Evolutionary conservation across 2,888 invertebrate genomes (phyloP).

Genomic region (Athalia cordata): DNA sequence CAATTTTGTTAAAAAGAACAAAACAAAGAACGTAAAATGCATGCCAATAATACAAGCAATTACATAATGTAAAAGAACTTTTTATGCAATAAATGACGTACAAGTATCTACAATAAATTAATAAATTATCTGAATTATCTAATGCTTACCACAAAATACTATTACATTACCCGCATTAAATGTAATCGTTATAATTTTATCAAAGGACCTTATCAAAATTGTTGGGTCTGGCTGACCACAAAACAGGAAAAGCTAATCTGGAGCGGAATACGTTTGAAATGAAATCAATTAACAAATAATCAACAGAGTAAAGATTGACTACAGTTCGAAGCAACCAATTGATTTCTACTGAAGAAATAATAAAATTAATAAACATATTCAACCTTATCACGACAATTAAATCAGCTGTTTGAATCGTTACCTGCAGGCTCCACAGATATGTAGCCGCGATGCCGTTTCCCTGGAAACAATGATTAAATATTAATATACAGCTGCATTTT

Average conservation of each 20-base stretch:
- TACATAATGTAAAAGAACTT: conserved; percentile 18
- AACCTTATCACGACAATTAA: background rate
- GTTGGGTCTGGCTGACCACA: no score
- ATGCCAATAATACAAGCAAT: conserved; percentile 8
- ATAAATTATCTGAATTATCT: no score
- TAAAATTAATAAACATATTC: background rate
- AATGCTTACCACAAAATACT: no score
- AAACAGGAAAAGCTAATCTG: no score
- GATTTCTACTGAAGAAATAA: background rate
- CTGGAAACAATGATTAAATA: conserved; percentile 14
- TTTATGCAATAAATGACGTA: background rate
- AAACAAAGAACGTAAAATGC: conserved; percentile 11
- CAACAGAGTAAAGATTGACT: no score
- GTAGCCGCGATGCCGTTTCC: conserved; percentile 14
- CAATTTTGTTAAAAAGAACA: conserved; percentile 22
- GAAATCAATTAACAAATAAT: no score
- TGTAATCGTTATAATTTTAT: no score
- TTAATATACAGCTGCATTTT: background rate
- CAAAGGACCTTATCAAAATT: no score
- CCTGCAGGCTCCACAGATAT: background rate
- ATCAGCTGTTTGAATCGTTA: conserved; percentile 5
- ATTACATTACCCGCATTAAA: no score
- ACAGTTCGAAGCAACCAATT: background rate
- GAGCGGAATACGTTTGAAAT: no score
- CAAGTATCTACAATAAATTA: no score